Evolutionary conservation across 2,888 invertebrate species (phyloP).

Genomic region (Helicoverpa assulta): DNA sequence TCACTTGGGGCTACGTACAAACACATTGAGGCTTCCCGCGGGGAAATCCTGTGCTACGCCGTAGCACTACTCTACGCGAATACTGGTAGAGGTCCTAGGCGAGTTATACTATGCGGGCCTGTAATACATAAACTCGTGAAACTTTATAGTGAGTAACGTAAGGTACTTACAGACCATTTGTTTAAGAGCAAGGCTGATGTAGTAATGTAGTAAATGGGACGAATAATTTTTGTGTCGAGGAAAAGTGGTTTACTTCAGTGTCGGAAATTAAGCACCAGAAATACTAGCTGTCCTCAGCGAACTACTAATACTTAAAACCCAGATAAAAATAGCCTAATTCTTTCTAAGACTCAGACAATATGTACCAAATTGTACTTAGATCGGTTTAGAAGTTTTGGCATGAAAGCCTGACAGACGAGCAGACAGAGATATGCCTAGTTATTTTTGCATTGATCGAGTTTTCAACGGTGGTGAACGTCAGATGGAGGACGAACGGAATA

Average conservation of each 20-base stretch:
- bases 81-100: slow-evolving; percentile 12
- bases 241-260: neutral
- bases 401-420: too few relatives aligned
- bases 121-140: slow-evolving; percentile 34
- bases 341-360: too few relatives aligned
- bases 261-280: neutral
- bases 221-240: slow-evolving; percentile 1
- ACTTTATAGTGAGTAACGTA: slow-evolving; percentile 27
- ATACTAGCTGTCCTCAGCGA: too few relatives aligned
- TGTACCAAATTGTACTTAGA: too few relatives aligned
- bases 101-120: neutral
- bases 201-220: slow-evolving; percentile 4
- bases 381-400: too few relatives aligned
- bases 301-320: too few relatives aligned
- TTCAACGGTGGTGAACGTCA: neutral
- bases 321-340: too few relatives aligned
- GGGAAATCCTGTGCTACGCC: slow-evolving; percentile 35
- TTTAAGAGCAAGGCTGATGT: slow-evolving; percentile 9
- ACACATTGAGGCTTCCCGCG: slow-evolving; percentile 26
- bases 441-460: too few relatives aligned
- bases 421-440: too few relatives aligned
- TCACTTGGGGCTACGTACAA: slow-evolving; percentile 14
- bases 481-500: neutral
- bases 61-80: slow-evolving; percentile 20
- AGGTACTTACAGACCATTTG: slow-evolving; percentile 13